Percentiles rank a stretch among this genome's conserved stretches.
phyloP scores from a whole-genome alignment of 2,113 vertebrate genomes.

The Amphiprion percula region DNA sequence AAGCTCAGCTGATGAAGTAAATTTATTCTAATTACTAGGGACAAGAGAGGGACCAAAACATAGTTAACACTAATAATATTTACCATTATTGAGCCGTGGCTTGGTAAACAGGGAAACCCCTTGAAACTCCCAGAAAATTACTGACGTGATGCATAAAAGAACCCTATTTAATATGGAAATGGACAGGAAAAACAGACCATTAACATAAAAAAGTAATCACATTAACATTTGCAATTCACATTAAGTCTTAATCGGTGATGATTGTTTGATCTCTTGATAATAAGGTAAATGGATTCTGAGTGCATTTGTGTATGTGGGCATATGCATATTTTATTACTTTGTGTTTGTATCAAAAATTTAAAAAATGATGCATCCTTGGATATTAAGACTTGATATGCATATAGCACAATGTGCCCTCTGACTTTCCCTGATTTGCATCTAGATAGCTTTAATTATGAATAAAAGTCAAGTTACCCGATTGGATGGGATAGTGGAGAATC shows the following conservation, averaged over 20 bases:
- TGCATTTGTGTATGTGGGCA: slow-evolving; percentile 6
- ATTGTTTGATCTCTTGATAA: slow-evolving; percentile 63
- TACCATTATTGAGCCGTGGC: slow-evolving; percentile 21
- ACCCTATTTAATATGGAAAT: slow-evolving; percentile 52
- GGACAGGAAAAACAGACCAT: slow-evolving; percentile 39
- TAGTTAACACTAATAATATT: slow-evolving; percentile 30
- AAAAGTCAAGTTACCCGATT: slow-evolving; percentile 84
- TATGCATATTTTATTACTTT: slow-evolving; percentile 32
- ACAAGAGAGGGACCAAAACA: slow-evolving; percentile 14
- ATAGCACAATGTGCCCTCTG: slow-evolving; percentile 76
- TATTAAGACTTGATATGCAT: slow-evolving; percentile 57
- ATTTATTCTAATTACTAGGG: slow-evolving; percentile 6
- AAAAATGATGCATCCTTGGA: slow-evolving; percentile 50
- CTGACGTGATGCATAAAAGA: slow-evolving; percentile 24
- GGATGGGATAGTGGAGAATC: slow-evolving; percentile 82
- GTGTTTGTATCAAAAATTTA: slow-evolving; percentile 37
- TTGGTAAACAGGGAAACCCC: slow-evolving; percentile 15
- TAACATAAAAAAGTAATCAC: slow-evolving; percentile 55
- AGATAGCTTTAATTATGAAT: slow-evolving; percentile 88
- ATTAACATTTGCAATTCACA: slow-evolving; percentile 65
- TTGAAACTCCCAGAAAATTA: slow-evolving; percentile 17
- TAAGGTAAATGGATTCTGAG: slow-evolving; percentile 39
- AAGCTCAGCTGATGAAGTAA: slow-evolving; percentile 11
- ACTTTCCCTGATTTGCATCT: slow-evolving; percentile 85
- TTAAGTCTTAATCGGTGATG: slow-evolving; percentile 48